phyloP scores from a whole-genome alignment of 1,140 invertebrate genomes.

The Drosophila kikkawai region DNA sequence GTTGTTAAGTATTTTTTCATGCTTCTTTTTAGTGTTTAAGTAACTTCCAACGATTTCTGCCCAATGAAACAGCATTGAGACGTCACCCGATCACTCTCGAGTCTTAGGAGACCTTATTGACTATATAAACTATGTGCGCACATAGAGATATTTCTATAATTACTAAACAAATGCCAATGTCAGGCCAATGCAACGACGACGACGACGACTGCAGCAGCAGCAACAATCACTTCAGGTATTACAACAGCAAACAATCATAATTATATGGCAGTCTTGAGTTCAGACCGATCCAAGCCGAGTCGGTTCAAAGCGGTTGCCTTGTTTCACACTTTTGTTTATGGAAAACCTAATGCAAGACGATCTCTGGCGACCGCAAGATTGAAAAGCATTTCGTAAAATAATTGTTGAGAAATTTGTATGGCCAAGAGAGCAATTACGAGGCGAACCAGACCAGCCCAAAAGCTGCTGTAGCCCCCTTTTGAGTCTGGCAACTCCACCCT shows the following conservation, averaged over 20 bases:
- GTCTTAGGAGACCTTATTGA: slow-evolving; percentile 62
- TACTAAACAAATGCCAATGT: slow-evolving; percentile 76
- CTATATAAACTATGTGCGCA: slow-evolving; percentile 55
- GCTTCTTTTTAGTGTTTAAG: slow-evolving; percentile 25
- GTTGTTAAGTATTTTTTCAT: slow-evolving; percentile 33
- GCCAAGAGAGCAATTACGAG: slow-evolving; percentile 53
- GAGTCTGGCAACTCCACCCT: slow-evolving; percentile 4
- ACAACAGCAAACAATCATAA: slow-evolving; percentile 66
- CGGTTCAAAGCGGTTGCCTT: slow-evolving; percentile 50
- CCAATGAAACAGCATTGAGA: slow-evolving; percentile 67
- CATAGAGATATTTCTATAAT: slow-evolving; percentile 70
- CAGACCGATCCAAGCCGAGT: slow-evolving; percentile 35
- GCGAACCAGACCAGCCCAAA: slow-evolving; percentile 36
- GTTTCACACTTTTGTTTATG: slow-evolving; percentile 74
- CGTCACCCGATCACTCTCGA: slow-evolving; percentile 57
- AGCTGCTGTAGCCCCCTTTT: slow-evolving; percentile 8
- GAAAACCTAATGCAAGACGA: slow-evolving; percentile 64
- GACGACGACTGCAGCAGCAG: slow-evolving; percentile 16
- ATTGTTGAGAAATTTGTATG: slow-evolving; percentile 81
- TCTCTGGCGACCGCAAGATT: slow-evolving; percentile 42
- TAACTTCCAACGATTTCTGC: slow-evolving; percentile 14
- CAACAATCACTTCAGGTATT: slow-evolving; percentile 50
- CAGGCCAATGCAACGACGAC: slow-evolving; percentile 47
- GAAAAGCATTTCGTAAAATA: slow-evolving; percentile 80
- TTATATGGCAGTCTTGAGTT: slow-evolving; percentile 58